Percentiles rank a stretch among this genome's conserved stretches.
These are phyloP conservation scores for Eledona agricola DNA, from an alignment of 2,888 invertebrate species.

Conservation along the genomic window DNA sequence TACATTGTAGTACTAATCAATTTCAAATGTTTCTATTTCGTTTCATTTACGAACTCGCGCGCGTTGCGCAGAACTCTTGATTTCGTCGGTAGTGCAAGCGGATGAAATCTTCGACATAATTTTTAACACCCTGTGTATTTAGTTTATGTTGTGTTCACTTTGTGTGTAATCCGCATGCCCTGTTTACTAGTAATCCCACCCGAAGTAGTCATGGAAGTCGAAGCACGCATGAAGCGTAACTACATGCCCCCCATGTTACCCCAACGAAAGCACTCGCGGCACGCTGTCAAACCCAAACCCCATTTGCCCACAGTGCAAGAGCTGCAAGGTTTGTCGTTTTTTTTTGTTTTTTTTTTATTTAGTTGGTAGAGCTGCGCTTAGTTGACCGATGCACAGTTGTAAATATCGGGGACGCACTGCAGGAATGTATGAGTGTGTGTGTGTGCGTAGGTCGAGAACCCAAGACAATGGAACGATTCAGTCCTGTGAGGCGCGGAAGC, in stretches of 20 bases:
- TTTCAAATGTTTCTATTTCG: too few species aligned
- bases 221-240: slow-evolving; percentile 82
- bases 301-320: slow-evolving; percentile 78
- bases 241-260: slow-evolving; percentile 74
- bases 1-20: too few species aligned
- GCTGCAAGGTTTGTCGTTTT: slow-evolving; percentile 70
- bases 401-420: too few species aligned
- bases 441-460: slow-evolving; percentile 66
- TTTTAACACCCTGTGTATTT: slow-evolving; percentile 40
- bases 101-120: too few species aligned
- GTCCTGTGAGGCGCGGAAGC: slow-evolving; percentile 89
- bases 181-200: slow-evolving; percentile 82
- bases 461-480: slow-evolving; percentile 77
- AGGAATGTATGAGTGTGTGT: not conserved
- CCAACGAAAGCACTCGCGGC: slow-evolving; percentile 68
- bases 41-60: too few species aligned
- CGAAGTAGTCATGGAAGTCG: slow-evolving; percentile 88
- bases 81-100: too few species aligned
- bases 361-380: too few species aligned
- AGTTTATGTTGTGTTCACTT: slow-evolving; percentile 53
- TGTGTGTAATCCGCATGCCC: slow-evolving; percentile 45
- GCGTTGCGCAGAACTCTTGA: too few species aligned
- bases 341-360: slow-evolving; percentile 38
- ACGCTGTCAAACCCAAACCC: slow-evolving; percentile 62
- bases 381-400: too few species aligned